These are phyloP conservation scores for Mirza zaza DNA, from an alignment of 2,113 vertebrate species.

Conservation along the genomic window DNA sequence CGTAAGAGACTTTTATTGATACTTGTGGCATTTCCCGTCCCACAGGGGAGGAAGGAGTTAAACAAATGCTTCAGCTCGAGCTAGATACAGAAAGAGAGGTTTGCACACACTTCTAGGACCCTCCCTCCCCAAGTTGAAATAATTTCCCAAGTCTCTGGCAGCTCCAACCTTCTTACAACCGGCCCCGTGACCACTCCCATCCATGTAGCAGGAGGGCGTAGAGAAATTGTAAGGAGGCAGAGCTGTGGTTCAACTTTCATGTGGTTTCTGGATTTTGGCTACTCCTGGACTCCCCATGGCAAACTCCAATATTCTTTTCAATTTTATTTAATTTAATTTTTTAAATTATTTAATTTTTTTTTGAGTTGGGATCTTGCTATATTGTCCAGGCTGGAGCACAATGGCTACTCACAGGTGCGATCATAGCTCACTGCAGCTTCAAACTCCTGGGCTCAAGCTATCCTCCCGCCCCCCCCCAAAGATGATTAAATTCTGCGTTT, in stretches of 20 bases:
- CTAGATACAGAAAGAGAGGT: neutral
- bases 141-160: neutral
- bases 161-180: accelerated
- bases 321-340: neutral
- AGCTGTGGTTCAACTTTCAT: neutral
- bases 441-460: neutral
- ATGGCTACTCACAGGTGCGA: neutral
- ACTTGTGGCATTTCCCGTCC: no score
- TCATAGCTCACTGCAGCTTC: neutral
- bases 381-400: neutral
- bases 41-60: neutral
- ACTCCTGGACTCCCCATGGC: neutral
- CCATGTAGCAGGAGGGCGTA: neutral
- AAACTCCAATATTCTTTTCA: neutral
- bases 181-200: accelerated
- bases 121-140: neutral
- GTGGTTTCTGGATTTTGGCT: neutral
- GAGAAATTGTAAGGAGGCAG: neutral
- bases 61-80: neutral
- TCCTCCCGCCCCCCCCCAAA: neutral
- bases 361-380: neutral
- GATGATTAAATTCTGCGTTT: neutral
- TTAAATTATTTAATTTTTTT: neutral
- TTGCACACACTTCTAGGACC: neutral
- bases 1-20: neutral